Percentiles rank a stretch among this genome's conserved stretches.
Conservation (phyloP, 2,888 invertebrate genomes). For the Eupithecia subumbrata region DNA sequence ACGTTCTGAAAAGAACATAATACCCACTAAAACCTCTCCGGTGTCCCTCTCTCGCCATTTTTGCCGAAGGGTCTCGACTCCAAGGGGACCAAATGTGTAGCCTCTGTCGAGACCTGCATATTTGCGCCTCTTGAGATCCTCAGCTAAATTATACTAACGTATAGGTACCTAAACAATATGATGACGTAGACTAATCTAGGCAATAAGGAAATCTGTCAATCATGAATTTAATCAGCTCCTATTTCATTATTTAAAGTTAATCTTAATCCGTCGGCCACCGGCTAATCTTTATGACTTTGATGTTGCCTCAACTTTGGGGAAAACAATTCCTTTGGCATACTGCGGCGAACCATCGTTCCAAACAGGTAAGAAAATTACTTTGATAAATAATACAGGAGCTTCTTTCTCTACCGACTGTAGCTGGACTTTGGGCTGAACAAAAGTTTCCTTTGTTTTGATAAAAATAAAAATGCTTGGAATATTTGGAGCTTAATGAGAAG, state of each 20-base stretch:
- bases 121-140: too few species aligned
- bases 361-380: conserved; percentile 51
- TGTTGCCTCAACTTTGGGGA: conserved; percentile 41
- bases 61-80: too few species aligned
- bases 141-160: too few species aligned
- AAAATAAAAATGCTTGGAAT: background rate
- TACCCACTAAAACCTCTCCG: too few species aligned
- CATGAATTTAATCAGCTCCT: conserved; percentile 29
- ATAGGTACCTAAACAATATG: background rate
- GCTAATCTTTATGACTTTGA: conserved; percentile 36
- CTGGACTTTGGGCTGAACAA: background rate
- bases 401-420: background rate
- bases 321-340: conserved; percentile 45
- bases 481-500: conserved; percentile 3
- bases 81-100: too few species aligned
- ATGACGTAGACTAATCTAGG: conserved; percentile 4
- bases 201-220: conserved; percentile 38
- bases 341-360: conserved; percentile 46
- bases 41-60: too few species aligned
- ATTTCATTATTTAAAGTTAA: conserved; percentile 14
- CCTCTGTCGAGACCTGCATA: too few species aligned
- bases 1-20: too few species aligned
- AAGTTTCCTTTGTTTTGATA: conserved; percentile 4
- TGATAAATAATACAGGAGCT: background rate
- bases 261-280: conserved; percentile 31